Evolutionary conservation across 2,113 vertebrate genomes (phyloP).

Genomic region (Caranx melampygus): DNA sequence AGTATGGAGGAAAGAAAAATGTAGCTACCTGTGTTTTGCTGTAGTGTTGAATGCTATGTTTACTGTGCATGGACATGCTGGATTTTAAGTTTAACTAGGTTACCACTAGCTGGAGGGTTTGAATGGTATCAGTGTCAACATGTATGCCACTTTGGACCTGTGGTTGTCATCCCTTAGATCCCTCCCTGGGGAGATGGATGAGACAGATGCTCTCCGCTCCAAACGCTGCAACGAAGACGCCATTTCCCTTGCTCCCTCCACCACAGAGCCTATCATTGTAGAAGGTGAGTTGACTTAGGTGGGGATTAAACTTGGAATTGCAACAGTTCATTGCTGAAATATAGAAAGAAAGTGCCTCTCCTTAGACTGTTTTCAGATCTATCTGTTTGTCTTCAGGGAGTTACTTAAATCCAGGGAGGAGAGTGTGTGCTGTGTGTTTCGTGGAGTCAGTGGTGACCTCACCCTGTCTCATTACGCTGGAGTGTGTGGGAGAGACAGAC

Average conservation of each 20-base stretch:
- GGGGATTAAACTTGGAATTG: background rate
- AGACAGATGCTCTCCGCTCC: conserved; percentile 86
- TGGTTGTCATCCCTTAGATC: conserved; percentile 82
- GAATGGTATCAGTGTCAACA: background rate
- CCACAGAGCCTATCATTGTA: conserved; percentile 87
- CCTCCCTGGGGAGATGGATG: conserved; percentile 93
- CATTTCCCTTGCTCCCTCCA: conserved; percentile 86
- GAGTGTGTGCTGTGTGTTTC: conserved; percentile 33
- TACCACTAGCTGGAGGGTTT: background rate
- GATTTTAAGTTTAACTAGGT: background rate
- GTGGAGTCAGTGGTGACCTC: conserved; percentile 52
- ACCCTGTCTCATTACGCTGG: conserved; percentile 52
- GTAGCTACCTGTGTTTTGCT: background rate
- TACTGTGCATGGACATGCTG: background rate
- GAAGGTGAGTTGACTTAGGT: conserved; percentile 87
- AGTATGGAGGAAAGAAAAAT: background rate
- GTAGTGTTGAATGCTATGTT: background rate
- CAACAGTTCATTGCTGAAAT: background rate
- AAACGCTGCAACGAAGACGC: conserved; percentile 89
- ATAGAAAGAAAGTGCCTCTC: background rate
- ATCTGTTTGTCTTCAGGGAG: conserved; percentile 19
- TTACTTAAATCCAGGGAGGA: conserved; percentile 34
- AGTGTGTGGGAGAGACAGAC: conserved; percentile 52
- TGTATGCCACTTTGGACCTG: conserved; percentile 56
- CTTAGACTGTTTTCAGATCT: background rate